phyloP scores from a whole-genome alignment of 2,113 vertebrate genomes.

The Neodontobutis hainanensis region DNA sequence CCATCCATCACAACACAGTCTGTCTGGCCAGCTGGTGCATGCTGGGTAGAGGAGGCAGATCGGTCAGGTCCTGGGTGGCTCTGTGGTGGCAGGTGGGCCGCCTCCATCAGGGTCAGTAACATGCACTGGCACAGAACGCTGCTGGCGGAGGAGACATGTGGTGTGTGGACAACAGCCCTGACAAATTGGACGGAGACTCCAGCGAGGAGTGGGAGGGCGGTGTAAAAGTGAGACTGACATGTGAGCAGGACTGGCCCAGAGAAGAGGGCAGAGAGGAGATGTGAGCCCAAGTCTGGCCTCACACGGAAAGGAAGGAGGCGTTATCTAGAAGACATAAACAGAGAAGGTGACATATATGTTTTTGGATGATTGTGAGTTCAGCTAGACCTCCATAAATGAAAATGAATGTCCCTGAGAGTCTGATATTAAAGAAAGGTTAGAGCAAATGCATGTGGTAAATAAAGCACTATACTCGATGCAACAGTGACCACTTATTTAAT shows the following conservation, averaged over 20 bases:
- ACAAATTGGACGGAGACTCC: conserved; percentile 70
- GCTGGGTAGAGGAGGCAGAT: conserved; percentile 51
- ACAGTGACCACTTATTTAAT: no score
- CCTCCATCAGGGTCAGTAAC: conserved; percentile 53
- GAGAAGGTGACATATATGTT: not conserved
- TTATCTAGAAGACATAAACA: no score
- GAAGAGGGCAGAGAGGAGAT: conserved; percentile 17
- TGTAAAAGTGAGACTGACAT: conserved; percentile 47
- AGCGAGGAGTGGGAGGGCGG: conserved; percentile 44
- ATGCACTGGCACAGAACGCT: conserved; percentile 57
- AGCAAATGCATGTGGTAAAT: no score
- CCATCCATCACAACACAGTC: conserved; percentile 57
- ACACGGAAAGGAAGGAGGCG: no score
- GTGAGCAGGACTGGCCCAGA: conserved; percentile 44
- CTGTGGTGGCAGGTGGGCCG: conserved; percentile 59
- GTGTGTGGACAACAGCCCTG: conserved; percentile 27
- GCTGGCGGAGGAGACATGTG: conserved; percentile 10
- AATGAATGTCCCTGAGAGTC: no score
- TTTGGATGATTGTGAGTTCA: no score
- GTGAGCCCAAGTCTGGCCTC: conserved; percentile 31
- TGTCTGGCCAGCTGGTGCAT: conserved; percentile 68
- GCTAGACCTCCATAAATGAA: no score
- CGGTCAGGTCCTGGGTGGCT: conserved; percentile 44
- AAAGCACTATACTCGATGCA: no score
- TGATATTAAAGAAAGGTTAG: no score